Evolutionary conservation across 2,113 vertebrate species (phyloP).

Genomic region (Myodes glareolus): DNA sequence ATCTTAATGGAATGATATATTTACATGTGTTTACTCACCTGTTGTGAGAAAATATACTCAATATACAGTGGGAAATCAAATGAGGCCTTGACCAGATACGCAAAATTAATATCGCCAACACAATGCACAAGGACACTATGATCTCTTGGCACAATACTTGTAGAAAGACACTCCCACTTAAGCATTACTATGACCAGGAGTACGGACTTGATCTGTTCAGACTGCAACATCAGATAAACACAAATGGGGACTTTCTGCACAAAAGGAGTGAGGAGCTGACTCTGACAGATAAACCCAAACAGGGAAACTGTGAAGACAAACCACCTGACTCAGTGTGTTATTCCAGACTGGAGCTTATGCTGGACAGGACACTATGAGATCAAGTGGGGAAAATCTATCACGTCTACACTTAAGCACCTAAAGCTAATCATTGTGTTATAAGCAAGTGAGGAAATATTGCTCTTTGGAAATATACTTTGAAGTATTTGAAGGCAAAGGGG

Average conservation of each 20-base stretch:
- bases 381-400: neutral
- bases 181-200: neutral
- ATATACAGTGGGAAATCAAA: neutral
- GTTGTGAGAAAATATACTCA: neutral
- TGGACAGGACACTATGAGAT: neutral
- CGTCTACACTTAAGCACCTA: neutral
- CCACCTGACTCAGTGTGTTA: neutral
- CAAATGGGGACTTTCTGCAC: neutral
- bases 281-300: neutral
- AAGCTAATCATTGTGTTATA: neutral
- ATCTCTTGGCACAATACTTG: neutral
- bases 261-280: neutral
- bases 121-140: neutral
- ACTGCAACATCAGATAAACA: neutral
- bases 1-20: constrained; percentile 8
- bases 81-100: neutral
- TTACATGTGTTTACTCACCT: constrained; percentile 1
- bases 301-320: neutral
- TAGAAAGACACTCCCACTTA: neutral
- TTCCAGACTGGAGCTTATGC: neutral
- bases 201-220: neutral
- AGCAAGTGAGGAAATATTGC: neutral
- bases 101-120: neutral
- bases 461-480: neutral
- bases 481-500: neutral